Conservation (phyloP, 2,797 vertebrate genomes). For the Amphiprion clarkii region DNA sequence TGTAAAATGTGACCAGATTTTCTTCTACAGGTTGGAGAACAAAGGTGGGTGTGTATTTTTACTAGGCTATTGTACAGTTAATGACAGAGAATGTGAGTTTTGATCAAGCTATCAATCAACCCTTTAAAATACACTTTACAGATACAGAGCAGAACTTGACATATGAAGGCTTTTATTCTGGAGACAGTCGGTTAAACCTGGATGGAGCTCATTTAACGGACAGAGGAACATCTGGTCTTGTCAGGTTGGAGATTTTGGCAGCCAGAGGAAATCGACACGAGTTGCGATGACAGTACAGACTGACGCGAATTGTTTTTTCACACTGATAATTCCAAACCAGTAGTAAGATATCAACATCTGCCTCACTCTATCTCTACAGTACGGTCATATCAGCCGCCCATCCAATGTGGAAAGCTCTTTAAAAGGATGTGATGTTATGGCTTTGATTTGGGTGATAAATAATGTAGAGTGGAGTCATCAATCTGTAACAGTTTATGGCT, state of each 20-base stretch:
- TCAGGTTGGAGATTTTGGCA: background rate
- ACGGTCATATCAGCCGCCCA: no score
- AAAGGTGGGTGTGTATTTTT: background rate
- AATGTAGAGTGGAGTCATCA: background rate
- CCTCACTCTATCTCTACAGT: no score
- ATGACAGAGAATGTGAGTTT: background rate
- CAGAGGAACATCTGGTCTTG: background rate
- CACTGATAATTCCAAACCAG: no score
- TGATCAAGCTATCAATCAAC: no score
- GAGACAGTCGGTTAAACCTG: background rate
- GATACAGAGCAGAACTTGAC: background rate
- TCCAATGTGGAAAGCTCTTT: no score
- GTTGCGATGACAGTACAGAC: slow-evolving; percentile 9
- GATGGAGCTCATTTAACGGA: slow-evolving; percentile 2
- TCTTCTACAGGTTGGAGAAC: background rate
- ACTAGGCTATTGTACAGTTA: background rate
- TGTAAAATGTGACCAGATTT: no score
- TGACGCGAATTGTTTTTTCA: no score
- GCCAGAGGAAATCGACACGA: background rate
- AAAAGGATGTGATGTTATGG: no score
- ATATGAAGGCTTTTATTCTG: background rate
- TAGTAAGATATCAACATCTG: no score
- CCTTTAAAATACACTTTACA: background rate
- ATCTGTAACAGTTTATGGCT: background rate
- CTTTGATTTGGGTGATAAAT: background rate